Evolutionary conservation across 2,888 invertebrate genomes (phyloP).

Genomic region (Elysia crispata): DNA sequence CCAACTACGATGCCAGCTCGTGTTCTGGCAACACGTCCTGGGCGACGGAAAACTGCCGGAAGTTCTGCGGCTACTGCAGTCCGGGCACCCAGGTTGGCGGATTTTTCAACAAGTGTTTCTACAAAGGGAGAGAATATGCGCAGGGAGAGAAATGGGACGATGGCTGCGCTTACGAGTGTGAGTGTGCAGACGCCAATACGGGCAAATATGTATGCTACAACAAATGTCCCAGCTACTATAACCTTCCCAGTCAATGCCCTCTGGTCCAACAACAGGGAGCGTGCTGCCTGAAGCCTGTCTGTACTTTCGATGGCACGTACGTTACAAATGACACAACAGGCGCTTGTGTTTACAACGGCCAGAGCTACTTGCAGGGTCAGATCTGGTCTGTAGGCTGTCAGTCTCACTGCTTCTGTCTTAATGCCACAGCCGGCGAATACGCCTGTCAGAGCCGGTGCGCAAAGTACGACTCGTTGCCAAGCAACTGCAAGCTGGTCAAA

Average conservation of each 20-base stretch:
- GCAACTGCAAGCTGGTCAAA: conserved; percentile 56
- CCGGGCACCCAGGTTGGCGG: conserved; percentile 24
- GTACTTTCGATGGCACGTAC: conserved; percentile 65
- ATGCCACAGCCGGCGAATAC: conserved; percentile 47
- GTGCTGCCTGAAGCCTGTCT: conserved; percentile 66
- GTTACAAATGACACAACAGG: conserved; percentile 52
- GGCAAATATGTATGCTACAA: conserved; percentile 59
- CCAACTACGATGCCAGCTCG: conserved; percentile 54
- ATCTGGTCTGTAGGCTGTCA: conserved; percentile 53
- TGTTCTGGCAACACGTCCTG: conserved; percentile 56
- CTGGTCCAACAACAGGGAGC: conserved; percentile 57
- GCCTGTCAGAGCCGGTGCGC: conserved; percentile 55
- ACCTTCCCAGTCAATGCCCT: conserved; percentile 66
- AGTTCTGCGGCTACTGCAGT: conserved; percentile 68
- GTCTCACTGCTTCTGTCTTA: conserved; percentile 44
- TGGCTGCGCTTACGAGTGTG: conserved; percentile 66
- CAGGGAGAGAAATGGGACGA: conserved; percentile 66
- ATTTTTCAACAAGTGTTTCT: conserved; percentile 59
- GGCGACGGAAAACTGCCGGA: conserved; percentile 65
- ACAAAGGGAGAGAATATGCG: conserved; percentile 61
- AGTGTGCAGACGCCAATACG: conserved; percentile 61
- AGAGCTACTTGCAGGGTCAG: conserved; percentile 52
- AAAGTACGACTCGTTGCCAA: conserved; percentile 57
- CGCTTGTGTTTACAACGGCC: conserved; percentile 48
- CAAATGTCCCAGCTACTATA: conserved; percentile 67